phyloP scores from a whole-genome alignment of 2,888 invertebrate species.

The Pharmacophagus antenor region DNA sequence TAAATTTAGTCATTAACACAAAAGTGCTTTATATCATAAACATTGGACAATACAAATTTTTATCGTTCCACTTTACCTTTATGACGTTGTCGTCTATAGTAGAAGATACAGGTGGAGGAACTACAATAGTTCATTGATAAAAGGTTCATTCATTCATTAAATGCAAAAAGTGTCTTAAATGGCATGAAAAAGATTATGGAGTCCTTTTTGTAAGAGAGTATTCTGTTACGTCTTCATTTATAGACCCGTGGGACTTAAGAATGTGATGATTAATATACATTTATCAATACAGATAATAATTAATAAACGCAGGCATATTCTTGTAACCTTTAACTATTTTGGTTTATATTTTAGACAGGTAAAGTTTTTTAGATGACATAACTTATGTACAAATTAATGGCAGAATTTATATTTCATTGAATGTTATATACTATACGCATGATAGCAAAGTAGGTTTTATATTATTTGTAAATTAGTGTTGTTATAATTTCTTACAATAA shows the following conservation, averaged over 20 bases:
- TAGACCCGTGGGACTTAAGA: slow-evolving; percentile 65
- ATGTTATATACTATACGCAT: too few species aligned
- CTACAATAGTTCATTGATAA: slow-evolving; percentile 42
- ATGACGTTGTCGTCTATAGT: slow-evolving; percentile 36
- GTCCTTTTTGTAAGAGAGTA: slow-evolving; percentile 52
- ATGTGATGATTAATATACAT: slow-evolving; percentile 54
- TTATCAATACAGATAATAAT: slow-evolving; percentile 39
- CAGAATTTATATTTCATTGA: too few species aligned
- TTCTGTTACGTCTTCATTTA: slow-evolving; percentile 70
- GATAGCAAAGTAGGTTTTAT: too few species aligned
- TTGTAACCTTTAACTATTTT: slow-evolving; percentile 1
- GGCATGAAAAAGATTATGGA: slow-evolving; percentile 38
- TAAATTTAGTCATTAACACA: slow-evolving; percentile 30
- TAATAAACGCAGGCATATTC: slow-evolving; percentile 8
- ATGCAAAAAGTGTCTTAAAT: slow-evolving; percentile 50
- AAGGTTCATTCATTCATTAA: slow-evolving; percentile 60
- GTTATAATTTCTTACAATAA: too few species aligned
- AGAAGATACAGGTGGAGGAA: slow-evolving; percentile 59
- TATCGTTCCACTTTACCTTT: slow-evolving; percentile 47
- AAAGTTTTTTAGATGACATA: too few species aligned
- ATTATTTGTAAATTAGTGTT: too few species aligned
- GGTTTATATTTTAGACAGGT: neutral
- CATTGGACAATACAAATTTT: slow-evolving; percentile 74
- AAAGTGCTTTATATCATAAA: slow-evolving; percentile 56
- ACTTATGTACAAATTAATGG: neutral